Evolutionary conservation across 2,113 vertebrate species (phyloP), one percentile per base, ranked within the genome.

Genomic region (Electrona antarctica): DNA sequence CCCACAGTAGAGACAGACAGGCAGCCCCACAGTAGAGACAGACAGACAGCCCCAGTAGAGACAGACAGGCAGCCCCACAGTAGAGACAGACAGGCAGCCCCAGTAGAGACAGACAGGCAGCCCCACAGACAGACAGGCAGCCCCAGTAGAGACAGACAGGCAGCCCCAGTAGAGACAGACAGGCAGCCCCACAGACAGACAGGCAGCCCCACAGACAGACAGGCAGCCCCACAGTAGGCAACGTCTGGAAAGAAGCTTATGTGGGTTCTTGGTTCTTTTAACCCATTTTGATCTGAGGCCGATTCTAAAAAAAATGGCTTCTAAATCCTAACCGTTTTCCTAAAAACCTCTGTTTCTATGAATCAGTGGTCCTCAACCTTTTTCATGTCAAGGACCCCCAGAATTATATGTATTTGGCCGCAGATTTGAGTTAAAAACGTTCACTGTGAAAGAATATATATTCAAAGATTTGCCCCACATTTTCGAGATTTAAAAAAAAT

Each of bases 241-340:
- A 61, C 70, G 77, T 88, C 84, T 90, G 88, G 83, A 90, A 88
- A 90, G 57, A 83, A 80, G 79, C 79, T 88, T 85, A 73, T 50
- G 62, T 52, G 29, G 64, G 69, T 21, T 62, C 83, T 81, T n/a
- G n/a, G n/a, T 21, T 21, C 21, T 21, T 21, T 21, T 21, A 21
- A n/a, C n/a, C n/a, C n/a, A n/a, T n/a, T n/a, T n/a, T n/a, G n/a
- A n/a, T n/a, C n/a, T n/a, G n/a, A n/a, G n/a, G n/a, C n/a, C n/a
- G n/a, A n/a, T n/a, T n/a, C n/a, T n/a, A n/a, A n/a, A n/a, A n/a
- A n/a, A n/a, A n/a, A n/a, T n/a, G n/a, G n/a, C n/a, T n/a, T n/a
- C n/a, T n/a, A n/a, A n/a, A n/a, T n/a, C n/a, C n/a, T n/a, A n/a
- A n/a, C n/a, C n/a, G n/a, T n/a, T n/a, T n/a, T n/a, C n/a, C n/a